Evolutionary conservation across 1,140 invertebrate genomes (phyloP).

Genomic region (Bombus confusus): DNA sequence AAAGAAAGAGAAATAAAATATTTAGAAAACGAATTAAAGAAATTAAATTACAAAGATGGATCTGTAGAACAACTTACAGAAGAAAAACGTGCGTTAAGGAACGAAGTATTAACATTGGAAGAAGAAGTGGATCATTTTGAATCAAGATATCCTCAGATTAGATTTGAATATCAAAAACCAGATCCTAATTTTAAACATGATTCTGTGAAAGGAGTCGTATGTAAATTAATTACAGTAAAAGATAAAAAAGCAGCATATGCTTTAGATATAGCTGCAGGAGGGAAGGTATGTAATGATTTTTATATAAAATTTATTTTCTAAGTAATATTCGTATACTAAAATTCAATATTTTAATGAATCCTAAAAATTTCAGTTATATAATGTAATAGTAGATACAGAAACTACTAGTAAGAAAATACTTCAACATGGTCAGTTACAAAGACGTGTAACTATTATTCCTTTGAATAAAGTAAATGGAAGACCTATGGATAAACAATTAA

Average conservation of each 20-base stretch:
- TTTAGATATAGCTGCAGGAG: slow-evolving; percentile 93
- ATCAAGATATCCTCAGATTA: slow-evolving; percentile 86
- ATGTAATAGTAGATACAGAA: slow-evolving; percentile 95
- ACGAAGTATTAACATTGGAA: slow-evolving; percentile 82
- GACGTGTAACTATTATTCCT: slow-evolving; percentile 94
- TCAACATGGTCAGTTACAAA: slow-evolving; percentile 90
- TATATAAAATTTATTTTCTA: slow-evolving; percentile 14
- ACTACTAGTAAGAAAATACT: slow-evolving; percentile 92
- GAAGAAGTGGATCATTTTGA: slow-evolving; percentile 86
- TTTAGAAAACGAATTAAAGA: slow-evolving; percentile 83
- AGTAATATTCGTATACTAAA: background rate
- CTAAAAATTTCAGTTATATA: slow-evolving; percentile 88
- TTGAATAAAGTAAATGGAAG: slow-evolving; percentile 92
- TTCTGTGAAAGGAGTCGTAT: slow-evolving; percentile 91
- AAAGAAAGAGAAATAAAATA: slow-evolving; percentile 85
- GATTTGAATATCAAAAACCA: slow-evolving; percentile 90
- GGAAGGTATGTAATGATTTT: slow-evolving; percentile 84
- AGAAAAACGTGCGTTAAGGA: slow-evolving; percentile 81
- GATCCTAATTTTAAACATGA: slow-evolving; percentile 89
- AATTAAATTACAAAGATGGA: slow-evolving; percentile 88
- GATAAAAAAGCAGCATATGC: slow-evolving; percentile 90
- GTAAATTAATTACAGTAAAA: slow-evolving; percentile 88
- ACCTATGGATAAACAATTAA: slow-evolving; percentile 84
- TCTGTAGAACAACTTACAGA: slow-evolving; percentile 84
- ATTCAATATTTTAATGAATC: background rate